Percentiles rank a stretch among this genome's conserved stretches.
Evolutionary conservation across 2,797 vertebrate species (phyloP).

Genomic region (Hozukius guyotensis): DNA sequence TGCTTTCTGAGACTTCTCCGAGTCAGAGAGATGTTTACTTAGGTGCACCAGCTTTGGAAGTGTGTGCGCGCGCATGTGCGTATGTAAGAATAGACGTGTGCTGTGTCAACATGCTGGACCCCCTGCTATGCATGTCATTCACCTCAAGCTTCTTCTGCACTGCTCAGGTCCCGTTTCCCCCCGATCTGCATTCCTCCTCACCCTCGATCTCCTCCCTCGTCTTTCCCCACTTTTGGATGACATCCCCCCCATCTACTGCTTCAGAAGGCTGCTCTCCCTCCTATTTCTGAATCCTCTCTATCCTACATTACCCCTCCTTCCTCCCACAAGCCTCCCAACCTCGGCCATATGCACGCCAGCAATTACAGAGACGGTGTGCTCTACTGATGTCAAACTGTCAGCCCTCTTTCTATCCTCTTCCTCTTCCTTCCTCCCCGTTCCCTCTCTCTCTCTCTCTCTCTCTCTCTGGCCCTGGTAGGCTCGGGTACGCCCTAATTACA

Average conservation of each 20-base stretch:
- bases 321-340: constrained; percentile 40
- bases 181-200: constrained; percentile 28
- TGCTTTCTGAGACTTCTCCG: constrained; percentile 32
- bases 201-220: neutral
- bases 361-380: constrained; percentile 72
- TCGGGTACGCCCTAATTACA: constrained; percentile 73
- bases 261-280: constrained; percentile 35
- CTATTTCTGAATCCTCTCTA: constrained; percentile 49
- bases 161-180: constrained; percentile 12
- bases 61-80: constrained; percentile 11
- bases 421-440: constrained; percentile 2
- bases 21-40: constrained; percentile 39
- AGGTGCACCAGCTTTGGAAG: constrained; percentile 35
- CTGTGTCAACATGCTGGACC: constrained; percentile 63
- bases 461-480: constrained; percentile 45
- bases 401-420: constrained; percentile 34
- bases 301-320: constrained; percentile 20
- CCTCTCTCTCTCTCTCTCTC: neutral
- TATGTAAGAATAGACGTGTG: constrained; percentile 50
- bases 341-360: constrained; percentile 49
- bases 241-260: constrained; percentile 35
- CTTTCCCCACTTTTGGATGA: constrained; percentile 21
- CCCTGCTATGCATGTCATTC: constrained; percentile 57
- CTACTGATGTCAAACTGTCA: constrained; percentile 76
- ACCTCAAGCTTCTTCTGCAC: constrained; percentile 26